Conservation (phyloP, 2,797 vertebrate species). For the Pelobates cultripes region DNA sequence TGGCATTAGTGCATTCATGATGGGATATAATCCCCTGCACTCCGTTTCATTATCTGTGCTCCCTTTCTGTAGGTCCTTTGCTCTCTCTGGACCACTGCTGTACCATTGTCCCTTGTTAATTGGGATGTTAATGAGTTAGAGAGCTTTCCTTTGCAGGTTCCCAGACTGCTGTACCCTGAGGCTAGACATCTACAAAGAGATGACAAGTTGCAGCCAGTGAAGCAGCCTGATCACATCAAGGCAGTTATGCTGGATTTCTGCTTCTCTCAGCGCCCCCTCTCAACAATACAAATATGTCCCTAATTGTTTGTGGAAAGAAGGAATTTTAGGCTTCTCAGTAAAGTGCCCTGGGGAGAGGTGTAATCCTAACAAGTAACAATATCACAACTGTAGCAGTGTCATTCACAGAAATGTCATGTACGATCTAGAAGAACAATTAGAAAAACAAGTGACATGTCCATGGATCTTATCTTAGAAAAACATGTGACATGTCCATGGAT, state of each 20-base stretch:
- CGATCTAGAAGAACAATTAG: no score
- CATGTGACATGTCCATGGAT: no score
- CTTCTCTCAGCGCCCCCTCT: conserved; percentile 55
- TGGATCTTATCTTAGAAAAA: no score
- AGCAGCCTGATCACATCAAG: conserved; percentile 80
- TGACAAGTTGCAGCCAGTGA: conserved; percentile 73
- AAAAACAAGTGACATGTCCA: no score
- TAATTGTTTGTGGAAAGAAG: conserved; percentile 65
- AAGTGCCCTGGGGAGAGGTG: not conserved
- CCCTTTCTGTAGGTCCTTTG: conserved; percentile 27
- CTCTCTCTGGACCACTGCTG: conserved; percentile 27
- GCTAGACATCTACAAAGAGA: conserved; percentile 79
- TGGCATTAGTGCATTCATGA: conserved; percentile 48
- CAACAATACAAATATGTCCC: conserved; percentile 65
- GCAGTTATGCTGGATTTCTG: conserved; percentile 73
- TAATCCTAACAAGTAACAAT: not conserved
- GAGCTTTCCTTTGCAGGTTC: conserved; percentile 68
- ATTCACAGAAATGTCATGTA: no score
- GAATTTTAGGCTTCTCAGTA: conserved; percentile 25
- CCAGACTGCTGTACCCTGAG: conserved; percentile 76
- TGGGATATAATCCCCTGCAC: conserved; percentile 53
- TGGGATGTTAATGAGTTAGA: conserved; percentile 73
- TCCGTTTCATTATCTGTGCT: conserved; percentile 68
- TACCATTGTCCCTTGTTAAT: conserved; percentile 75
- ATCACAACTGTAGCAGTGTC: not conserved